phyloP scores from a whole-genome alignment of 2,113 vertebrate species.

The Octodon degus region DNA sequence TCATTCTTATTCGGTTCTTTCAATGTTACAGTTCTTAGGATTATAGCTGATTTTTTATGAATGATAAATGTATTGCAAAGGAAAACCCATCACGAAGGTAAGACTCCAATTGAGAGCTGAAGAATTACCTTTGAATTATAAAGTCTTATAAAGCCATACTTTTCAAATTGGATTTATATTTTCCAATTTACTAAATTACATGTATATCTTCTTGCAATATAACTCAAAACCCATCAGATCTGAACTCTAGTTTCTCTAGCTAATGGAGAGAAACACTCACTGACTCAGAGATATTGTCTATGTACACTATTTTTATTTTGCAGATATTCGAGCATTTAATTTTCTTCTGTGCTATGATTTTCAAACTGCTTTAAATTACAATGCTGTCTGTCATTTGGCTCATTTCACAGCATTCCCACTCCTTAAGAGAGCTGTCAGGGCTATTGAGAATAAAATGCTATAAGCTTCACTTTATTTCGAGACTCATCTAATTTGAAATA shows the following conservation, averaged over 20 bases:
- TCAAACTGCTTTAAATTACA: conserved; percentile 52
- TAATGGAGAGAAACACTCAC: conserved; percentile 29
- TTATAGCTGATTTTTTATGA: background rate
- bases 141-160: background rate
- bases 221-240: background rate
- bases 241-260: conserved; percentile 14
- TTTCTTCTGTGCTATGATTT: conserved; percentile 31
- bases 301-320: conserved; percentile 57
- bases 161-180: conserved; percentile 34
- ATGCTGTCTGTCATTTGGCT: conserved; percentile 36
- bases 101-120: background rate
- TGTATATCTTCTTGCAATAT: conserved; percentile 9
- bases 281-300: background rate
- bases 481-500: conserved; percentile 32
- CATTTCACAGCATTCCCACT: conserved; percentile 14
- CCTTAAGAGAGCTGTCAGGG: conserved; percentile 19
- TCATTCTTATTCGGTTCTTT: background rate
- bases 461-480: conserved; percentile 47
- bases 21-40: conserved; percentile 13
- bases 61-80: conserved; percentile 11
- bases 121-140: conserved; percentile 17
- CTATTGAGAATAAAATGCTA: background rate
- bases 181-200: conserved; percentile 51
- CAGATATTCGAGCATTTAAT: conserved; percentile 53
- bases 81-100: background rate